Conservation (phyloP, 2,888 invertebrate genomes). For the Ennomos fuscantarius region DNA sequence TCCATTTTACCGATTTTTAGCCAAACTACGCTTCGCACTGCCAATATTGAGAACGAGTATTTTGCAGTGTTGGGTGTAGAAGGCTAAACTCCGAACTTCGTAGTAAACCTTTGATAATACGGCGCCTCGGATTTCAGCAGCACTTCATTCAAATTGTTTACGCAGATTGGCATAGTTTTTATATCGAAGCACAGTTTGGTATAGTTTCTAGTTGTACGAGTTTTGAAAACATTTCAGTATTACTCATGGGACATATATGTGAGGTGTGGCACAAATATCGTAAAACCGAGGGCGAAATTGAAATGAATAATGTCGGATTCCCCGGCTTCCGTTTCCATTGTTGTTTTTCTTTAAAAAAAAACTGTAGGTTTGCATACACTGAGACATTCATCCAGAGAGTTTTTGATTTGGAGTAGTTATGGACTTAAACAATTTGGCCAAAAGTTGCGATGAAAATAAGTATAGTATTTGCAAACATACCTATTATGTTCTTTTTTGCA, state of each 20-base stretch:
- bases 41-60: conserved; percentile 64
- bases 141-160: conserved; percentile 27
- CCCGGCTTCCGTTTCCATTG: conserved; percentile 15
- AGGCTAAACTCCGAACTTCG: conserved; percentile 42
- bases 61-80: conserved; percentile 51
- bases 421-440: background rate
- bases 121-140: conserved; percentile 4
- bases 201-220: conserved; percentile 6
- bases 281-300: conserved; percentile 26
- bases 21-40: conserved; percentile 57
- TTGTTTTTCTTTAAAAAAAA: conserved; percentile 17
- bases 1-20: conserved; percentile 65
- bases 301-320: conserved; percentile 24
- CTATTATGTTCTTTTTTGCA: too few species aligned
- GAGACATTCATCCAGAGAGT: conserved; percentile 5
- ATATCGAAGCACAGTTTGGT: conserved; percentile 5
- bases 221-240: conserved; percentile 9
- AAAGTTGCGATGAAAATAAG: too few species aligned
- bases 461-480: too few species aligned
- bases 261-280: conserved; percentile 22
- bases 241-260: conserved; percentile 17
- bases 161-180: conserved; percentile 22
- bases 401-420: background rate
- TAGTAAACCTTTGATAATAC: conserved; percentile 43
- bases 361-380: conserved; percentile 4